These are phyloP conservation scores for Agrilus cyanescens DNA, from an alignment of 2,888 invertebrate species.

Conservation along the genomic window DNA sequence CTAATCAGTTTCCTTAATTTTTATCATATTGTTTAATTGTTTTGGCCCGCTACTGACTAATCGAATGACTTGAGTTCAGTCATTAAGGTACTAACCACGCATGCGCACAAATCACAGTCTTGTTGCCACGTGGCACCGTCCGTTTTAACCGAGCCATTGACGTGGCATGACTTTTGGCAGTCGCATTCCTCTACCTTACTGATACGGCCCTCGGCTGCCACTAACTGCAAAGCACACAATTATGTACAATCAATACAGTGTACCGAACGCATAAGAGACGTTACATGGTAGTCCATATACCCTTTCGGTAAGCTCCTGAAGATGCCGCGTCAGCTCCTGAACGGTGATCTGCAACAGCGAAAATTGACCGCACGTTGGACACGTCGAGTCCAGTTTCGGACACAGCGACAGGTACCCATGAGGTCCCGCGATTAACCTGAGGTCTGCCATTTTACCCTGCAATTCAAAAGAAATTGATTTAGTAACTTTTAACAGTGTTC, in stretches of 20 bases:
- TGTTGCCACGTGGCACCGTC: slow-evolving; percentile 79
- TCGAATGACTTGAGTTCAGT: slow-evolving; percentile 1
- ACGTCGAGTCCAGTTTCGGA: slow-evolving; percentile 73
- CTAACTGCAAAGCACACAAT: slow-evolving; percentile 50
- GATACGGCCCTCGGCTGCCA: slow-evolving; percentile 67
- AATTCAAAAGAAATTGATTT: slow-evolving; percentile 14
- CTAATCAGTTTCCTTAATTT: no score
- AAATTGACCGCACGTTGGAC: slow-evolving; percentile 86
- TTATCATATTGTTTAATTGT: no score
- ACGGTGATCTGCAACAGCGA: slow-evolving; percentile 72
- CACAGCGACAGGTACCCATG: slow-evolving; percentile 81
- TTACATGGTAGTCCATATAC: slow-evolving; percentile 48
- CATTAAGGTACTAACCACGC: slow-evolving; percentile 51
- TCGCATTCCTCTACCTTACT: slow-evolving; percentile 76
- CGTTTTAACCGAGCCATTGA: slow-evolving; percentile 67
- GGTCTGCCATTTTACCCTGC: slow-evolving; percentile 81
- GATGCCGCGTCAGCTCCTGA: slow-evolving; percentile 65
- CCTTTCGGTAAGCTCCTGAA: slow-evolving; percentile 74
- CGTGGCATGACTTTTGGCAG: slow-evolving; percentile 77
- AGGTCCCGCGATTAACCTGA: slow-evolving; percentile 71
- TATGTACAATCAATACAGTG: slow-evolving; percentile 31
- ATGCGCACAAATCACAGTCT: slow-evolving; percentile 79
- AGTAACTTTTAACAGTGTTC: no score
- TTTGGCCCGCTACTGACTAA: no score
- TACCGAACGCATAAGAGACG: slow-evolving; percentile 34